Evolutionary conservation across 2,888 invertebrate genomes (phyloP), one percentile per base, ranked within the genome.

Genomic region (Eristalis tenax): DNA sequence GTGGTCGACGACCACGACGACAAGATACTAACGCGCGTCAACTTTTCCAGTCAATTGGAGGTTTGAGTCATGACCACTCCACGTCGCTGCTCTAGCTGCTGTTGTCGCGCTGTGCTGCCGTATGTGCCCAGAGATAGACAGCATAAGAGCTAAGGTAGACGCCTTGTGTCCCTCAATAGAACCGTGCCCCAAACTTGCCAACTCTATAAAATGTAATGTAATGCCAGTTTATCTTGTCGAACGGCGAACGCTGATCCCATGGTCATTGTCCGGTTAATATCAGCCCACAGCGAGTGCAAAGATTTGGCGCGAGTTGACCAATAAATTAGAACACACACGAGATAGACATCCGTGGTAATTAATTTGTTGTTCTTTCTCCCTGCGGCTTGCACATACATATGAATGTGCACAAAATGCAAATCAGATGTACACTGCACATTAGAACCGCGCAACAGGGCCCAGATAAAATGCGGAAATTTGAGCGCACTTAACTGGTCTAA

Each of bases 281-380:
- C 77, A 56, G 65, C 78, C 85, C 66, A 74, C 82, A 73, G 69
- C 56, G 57, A 83, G 70, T n/a, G 38, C 69, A 38, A 70, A 86
- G 83, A 78, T 83, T 86, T 86, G 86, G 86, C 78, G 70, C 83
- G 74, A 86, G 78, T 83, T 74, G 78, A 63, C 83, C 78, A 86
- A 86, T 86, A 86, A 86, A 86, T 86, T 86, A 86, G 86, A 86
- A 86, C 86, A 83, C 77, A 86, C 83, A 78, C 69, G 70, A 75
- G 86, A 86, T 86, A 83, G 74, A 74, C 74, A 86, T 86, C 83
- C 86, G 78, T 50, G 83, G 70, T 86, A 86, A 83, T 86, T 86
- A 86, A 86, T 86, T 86, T 86, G 86, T 86, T 86, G 86, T 83
- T 86, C 83, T 82, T 66, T 83, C 69, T 69, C 77, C 82, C 56